These are phyloP conservation scores for Amblyjoppa proteus DNA, from an alignment of 2,888 invertebrate genomes.

Conservation along the genomic window DNA sequence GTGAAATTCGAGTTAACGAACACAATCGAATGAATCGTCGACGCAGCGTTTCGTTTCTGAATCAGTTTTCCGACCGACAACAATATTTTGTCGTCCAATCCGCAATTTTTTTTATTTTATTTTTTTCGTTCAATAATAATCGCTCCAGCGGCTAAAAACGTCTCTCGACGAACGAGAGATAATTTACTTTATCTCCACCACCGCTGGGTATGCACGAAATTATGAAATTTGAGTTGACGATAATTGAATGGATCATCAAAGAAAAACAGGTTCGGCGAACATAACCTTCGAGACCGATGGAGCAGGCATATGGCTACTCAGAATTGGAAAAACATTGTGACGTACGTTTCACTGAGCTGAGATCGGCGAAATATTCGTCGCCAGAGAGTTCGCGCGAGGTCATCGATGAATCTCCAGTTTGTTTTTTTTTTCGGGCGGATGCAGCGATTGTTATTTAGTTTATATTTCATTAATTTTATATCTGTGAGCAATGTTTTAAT, in stretches of 20 bases:
- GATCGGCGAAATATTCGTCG: conserved; percentile 29
- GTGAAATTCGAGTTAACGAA: no score
- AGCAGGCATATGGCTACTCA: not conserved
- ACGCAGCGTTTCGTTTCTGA: no score
- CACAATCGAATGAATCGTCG: no score
- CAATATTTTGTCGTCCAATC: not conserved
- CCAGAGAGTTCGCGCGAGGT: conserved; percentile 26
- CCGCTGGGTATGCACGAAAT: not conserved
- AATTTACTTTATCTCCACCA: no score
- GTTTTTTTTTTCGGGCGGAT: not conserved
- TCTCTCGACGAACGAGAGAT: no score
- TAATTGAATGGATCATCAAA: not conserved
- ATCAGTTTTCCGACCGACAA: not conserved
- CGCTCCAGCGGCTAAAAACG: no score
- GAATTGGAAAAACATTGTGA: conserved; percentile 34
- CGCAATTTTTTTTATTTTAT: no score
- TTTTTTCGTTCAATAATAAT: not conserved
- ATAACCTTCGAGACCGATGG: conserved; percentile 40
- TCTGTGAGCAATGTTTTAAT: conserved; percentile 14
- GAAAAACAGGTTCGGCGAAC: conserved; percentile 7
- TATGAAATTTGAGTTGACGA: not conserved
- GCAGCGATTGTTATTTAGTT: conserved; percentile 2
- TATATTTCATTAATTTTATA: conserved; percentile 20
- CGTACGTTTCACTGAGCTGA: conserved; percentile 55
- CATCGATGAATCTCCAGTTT: not conserved